A percentile compares a stretch with the other conserved stretches of the same genome.
Evolutionary conservation across 2,888 invertebrate genomes (phyloP).

Genomic region (Idaea straminata): DNA sequence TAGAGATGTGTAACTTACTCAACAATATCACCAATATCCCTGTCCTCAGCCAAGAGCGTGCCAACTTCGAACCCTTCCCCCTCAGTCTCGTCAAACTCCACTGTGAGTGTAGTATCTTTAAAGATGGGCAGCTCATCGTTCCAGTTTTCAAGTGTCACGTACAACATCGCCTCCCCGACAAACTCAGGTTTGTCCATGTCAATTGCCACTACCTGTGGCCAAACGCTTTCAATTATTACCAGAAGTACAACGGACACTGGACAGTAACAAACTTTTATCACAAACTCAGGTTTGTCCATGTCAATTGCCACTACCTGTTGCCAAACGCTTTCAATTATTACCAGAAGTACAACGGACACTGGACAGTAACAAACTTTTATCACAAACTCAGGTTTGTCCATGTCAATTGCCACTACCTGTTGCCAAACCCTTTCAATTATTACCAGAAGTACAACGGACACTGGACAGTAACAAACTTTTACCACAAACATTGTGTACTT

Average conservation of each 20-base stretch:
- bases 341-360: neutral
- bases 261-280: neutral
- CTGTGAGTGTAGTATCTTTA: constrained; percentile 47
- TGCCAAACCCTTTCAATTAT: neutral
- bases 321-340: neutral
- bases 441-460: neutral
- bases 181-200: constrained; percentile 51
- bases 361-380: neutral
- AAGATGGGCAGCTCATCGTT: constrained; percentile 87
- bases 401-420: constrained; percentile 63
- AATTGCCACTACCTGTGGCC: constrained; percentile 56
- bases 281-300: constrained; percentile 43
- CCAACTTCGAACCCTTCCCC: constrained; percentile 68
- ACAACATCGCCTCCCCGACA: constrained; percentile 59
- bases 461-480: neutral
- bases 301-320: constrained; percentile 63
- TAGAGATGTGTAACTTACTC: constrained; percentile 70
- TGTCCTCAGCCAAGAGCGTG: constrained; percentile 78
- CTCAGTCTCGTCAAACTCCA: constrained; percentile 79
- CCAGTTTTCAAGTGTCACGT: constrained; percentile 81
- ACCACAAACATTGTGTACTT: too few relatives aligned
- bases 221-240: neutral
- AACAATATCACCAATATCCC: constrained; percentile 81
- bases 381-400: constrained; percentile 41
- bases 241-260: neutral